Evolutionary conservation across 2,888 invertebrate species (phyloP), one percentile per base, ranked within the genome.

Genomic region (Matsumyia berberina): DNA sequence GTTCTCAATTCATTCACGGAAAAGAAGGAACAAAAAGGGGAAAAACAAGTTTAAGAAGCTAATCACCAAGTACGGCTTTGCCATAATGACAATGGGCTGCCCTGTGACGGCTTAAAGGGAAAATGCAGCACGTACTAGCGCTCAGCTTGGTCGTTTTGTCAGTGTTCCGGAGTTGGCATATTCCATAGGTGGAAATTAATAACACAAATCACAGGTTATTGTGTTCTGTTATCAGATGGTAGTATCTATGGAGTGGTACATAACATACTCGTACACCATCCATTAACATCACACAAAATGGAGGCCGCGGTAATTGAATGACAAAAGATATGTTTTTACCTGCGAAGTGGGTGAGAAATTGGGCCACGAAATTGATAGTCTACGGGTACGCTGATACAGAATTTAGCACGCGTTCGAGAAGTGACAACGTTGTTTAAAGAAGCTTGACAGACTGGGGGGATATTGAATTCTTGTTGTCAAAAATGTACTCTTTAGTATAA

Each of bases 1-100:
- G 51, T 58, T 31, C 51, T 35, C 37, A 73, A 55, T 73, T 80
- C 80, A 55, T 72, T 79, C 72, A 55, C 12, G 60, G 69, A 64
- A 51, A 57, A 15, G 11, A 24, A 55, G 46, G 19, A 17, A 19
- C 5, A 15, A 7, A n/a, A 12, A 8, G 42, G 29, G 44, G 24
- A 17, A 29, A 64, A 76, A 70, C 62, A 19, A 70, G 76, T 76
- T 81, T 35, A 70, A 51, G 55, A 49, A 70, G 51, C 29, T 77
- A 72, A 64, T 64, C 31, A 57, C n/a, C 35, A 64, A 29, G 29
- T 64, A 64, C 15, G 57, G 15, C 24, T 57, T 46, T 39, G 31
- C 12, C 35, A 39, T 58, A 39, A 58, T 58, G 57, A 39, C 57
- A 66, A 35, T 5, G 49, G 24, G 24, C 24, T 35, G 17, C 46